phyloP scores from a whole-genome alignment of 1,140 invertebrate species.

The Penaeus japonicus region DNA sequence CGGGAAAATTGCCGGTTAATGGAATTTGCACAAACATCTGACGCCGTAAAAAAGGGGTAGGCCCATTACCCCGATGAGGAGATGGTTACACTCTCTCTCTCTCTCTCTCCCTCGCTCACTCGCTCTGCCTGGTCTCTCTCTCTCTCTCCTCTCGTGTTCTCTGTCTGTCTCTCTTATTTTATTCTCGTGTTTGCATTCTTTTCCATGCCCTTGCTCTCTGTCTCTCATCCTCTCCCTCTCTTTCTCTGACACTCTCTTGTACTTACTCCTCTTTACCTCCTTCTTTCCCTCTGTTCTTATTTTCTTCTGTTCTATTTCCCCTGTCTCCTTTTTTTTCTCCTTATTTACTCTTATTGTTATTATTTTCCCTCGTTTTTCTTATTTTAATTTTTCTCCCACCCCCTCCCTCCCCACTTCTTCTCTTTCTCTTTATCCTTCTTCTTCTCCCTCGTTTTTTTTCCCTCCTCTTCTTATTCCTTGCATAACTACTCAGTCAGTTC shows the following conservation, averaged over 20 bases:
- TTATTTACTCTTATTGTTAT: neutral
- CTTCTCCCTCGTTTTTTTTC: neutral
- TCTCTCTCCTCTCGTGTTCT: neutral
- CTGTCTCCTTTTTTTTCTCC: neutral
- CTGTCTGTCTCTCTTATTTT: neutral
- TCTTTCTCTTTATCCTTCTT: neutral
- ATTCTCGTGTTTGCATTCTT: neutral
- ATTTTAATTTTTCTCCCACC: neutral
- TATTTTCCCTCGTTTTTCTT: neutral
- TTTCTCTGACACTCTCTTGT: neutral
- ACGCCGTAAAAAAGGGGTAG: neutral
- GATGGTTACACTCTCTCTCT: neutral
- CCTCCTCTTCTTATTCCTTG: neutral
- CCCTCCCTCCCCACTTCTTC: neutral
- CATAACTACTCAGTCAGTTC: neutral
- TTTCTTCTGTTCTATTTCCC: neutral
- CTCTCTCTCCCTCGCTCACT: no score
- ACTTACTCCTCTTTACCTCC: neutral
- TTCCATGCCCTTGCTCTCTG: neutral
- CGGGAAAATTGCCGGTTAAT: neutral
- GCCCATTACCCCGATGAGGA: neutral
- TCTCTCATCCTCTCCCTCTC: neutral
- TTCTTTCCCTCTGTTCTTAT: neutral
- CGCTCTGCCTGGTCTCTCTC: neutral
- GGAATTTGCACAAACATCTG: neutral